Percentiles rank a stretch among this genome's conserved stretches.
These are phyloP conservation scores for Channa striata DNA, from an alignment of 2,797 vertebrate species.

Conservation along the genomic window DNA sequence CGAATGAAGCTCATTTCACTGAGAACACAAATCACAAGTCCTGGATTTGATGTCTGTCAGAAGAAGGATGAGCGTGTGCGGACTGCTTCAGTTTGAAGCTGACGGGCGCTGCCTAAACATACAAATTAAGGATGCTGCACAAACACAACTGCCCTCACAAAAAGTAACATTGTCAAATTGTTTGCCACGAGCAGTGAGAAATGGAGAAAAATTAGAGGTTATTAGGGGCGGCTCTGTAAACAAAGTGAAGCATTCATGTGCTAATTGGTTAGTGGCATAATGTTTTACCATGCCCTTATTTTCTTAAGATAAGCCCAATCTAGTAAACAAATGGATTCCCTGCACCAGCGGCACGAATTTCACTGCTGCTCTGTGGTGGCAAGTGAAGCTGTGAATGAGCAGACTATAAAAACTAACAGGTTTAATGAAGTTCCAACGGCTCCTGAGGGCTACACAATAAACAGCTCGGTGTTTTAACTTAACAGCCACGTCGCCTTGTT, in stretches of 20 bases:
- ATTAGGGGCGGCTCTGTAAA: slow-evolving; percentile 46
- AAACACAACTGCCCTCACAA: slow-evolving; percentile 57
- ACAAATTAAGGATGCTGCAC: slow-evolving; percentile 63
- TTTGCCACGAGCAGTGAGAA: slow-evolving; percentile 55
- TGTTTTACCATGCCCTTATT: slow-evolving; percentile 53
- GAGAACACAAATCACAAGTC: slow-evolving; percentile 49
- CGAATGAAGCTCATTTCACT: slow-evolving; percentile 37
- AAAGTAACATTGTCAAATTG: slow-evolving; percentile 53
- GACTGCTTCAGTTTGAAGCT: slow-evolving; percentile 60
- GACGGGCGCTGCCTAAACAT: slow-evolving; percentile 72
- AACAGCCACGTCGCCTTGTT: slow-evolving; percentile 42
- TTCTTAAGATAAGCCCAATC: slow-evolving; percentile 61
- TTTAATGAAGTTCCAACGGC: slow-evolving; percentile 71
- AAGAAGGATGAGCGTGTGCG: slow-evolving; percentile 21
- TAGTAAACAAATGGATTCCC: slow-evolving; percentile 67
- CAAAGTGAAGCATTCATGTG: slow-evolving; percentile 44
- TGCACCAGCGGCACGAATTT: slow-evolving; percentile 60
- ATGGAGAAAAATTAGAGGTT: slow-evolving; percentile 54
- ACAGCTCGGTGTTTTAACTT: slow-evolving; percentile 51
- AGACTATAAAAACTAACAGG: slow-evolving; percentile 67
- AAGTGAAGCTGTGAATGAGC: slow-evolving; percentile 69
- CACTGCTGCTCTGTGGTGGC: slow-evolving; percentile 35
- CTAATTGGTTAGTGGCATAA: slow-evolving; percentile 65
- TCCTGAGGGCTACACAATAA: slow-evolving; percentile 64
- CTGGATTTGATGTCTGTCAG: slow-evolving; percentile 54